These are phyloP conservation scores for Mionectes macconnelli DNA, from an alignment of 2,113 vertebrate species.

Conservation along the genomic window DNA sequence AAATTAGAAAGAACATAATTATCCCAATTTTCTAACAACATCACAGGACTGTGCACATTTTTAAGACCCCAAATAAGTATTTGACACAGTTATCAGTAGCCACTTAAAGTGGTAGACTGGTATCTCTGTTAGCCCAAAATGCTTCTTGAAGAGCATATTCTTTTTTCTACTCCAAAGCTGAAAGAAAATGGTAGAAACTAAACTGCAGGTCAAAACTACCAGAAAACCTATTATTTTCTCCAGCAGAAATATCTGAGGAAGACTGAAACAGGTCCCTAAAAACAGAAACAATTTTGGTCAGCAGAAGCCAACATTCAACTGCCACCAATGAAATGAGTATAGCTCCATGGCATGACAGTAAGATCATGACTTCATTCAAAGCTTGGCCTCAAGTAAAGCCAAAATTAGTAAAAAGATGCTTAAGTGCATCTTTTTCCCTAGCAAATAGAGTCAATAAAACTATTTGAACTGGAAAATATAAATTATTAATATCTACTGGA, in stretches of 20 bases:
- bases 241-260: background rate
- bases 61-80: background rate
- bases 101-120: background rate
- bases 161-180: background rate
- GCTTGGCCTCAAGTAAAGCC: background rate
- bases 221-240: background rate
- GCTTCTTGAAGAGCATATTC: background rate
- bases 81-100: background rate
- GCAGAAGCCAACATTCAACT: background rate
- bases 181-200: background rate
- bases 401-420: slow-evolving; percentile 31
- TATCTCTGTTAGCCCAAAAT: background rate
- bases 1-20: background rate
- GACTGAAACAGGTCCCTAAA: background rate
- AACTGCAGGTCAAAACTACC: background rate
- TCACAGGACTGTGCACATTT: background rate
- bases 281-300: background rate
- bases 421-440: slow-evolving; percentile 7
- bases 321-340: background rate
- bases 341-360: background rate
- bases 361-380: background rate
- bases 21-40: background rate
- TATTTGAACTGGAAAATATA: slow-evolving; percentile 3
- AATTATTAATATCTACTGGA: slow-evolving; percentile 47
- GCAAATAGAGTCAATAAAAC: slow-evolving; percentile 24